phyloP scores from a whole-genome alignment of 2,113 vertebrate genomes.

The Octodon degus region DNA sequence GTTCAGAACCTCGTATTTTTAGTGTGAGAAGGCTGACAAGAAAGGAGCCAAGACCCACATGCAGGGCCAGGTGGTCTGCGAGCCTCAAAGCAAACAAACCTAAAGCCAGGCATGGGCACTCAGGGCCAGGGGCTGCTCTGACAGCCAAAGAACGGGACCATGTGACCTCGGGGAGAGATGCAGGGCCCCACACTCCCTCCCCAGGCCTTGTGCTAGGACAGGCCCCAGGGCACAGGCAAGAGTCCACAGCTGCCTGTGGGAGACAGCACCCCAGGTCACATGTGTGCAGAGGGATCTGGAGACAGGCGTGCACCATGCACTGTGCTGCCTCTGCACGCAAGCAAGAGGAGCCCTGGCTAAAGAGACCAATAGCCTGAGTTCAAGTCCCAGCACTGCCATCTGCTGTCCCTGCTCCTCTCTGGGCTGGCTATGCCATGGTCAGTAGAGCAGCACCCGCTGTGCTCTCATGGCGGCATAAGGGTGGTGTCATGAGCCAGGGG shows the following conservation, averaged over 20 bases:
- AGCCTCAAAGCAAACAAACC: neutral
- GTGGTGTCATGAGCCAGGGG: neutral
- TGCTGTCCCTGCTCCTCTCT: no score
- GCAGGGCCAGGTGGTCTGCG: neutral
- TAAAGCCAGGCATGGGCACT: neutral
- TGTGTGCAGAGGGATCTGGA: neutral
- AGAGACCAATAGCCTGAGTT: neutral
- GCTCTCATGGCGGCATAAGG: neutral
- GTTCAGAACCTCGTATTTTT: neutral
- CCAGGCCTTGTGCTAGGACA: neutral
- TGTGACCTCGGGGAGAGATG: neutral
- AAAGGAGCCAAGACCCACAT: neutral
- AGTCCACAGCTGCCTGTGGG: neutral
- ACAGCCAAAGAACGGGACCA: neutral
- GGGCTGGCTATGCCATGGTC: neutral
- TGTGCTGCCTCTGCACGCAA: neutral
- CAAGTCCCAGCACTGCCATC: neutral
- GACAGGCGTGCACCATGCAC: neutral
- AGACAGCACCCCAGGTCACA: neutral
- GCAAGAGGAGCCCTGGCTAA: neutral
- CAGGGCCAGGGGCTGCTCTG: neutral
- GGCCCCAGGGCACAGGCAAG: neutral
- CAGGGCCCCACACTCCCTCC: neutral
- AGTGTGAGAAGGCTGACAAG: neutral
- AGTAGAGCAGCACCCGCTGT: accelerated